Conservation (phyloP, 2,888 invertebrate species). For the Orthosia cruda region DNA sequence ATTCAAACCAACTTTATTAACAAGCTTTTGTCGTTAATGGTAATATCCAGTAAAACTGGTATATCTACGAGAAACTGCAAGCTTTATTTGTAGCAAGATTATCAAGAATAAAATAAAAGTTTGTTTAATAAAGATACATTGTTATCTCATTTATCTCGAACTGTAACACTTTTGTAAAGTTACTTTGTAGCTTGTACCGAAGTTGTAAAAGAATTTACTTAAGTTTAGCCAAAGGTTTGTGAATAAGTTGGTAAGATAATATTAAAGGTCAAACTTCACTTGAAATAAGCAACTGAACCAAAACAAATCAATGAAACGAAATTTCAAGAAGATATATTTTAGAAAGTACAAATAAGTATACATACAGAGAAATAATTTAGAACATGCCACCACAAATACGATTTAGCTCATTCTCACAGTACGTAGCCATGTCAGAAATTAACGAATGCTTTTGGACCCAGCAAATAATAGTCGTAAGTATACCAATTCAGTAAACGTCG, state of each 20-base stretch:
- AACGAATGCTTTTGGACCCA: constrained; percentile 74
- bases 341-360: constrained; percentile 68
- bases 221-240: constrained; percentile 50
- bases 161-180: neutral
- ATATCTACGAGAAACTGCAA: neutral
- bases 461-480: constrained; percentile 75
- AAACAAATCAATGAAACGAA: constrained; percentile 66
- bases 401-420: constrained; percentile 84
- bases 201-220: neutral
- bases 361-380: constrained; percentile 72
- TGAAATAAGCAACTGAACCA: constrained; percentile 64
- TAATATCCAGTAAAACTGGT: neutral
- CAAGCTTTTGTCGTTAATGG: constrained; percentile 28
- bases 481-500: constrained; percentile 74
- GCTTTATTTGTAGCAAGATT: neutral
- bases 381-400: constrained; percentile 85
- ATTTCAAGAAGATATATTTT: constrained; percentile 66
- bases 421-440: constrained; percentile 80
- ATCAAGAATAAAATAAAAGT: neutral
- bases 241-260: constrained; percentile 37
- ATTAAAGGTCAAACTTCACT: constrained; percentile 42
- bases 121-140: neutral
- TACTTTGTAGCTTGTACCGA: neutral
- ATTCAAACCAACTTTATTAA: constrained; percentile 37
- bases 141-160: neutral